Evolutionary conservation across 2,797 vertebrate genomes (phyloP), one percentile per base, ranked within the genome.

Genomic region (Poecile montanus): DNA sequence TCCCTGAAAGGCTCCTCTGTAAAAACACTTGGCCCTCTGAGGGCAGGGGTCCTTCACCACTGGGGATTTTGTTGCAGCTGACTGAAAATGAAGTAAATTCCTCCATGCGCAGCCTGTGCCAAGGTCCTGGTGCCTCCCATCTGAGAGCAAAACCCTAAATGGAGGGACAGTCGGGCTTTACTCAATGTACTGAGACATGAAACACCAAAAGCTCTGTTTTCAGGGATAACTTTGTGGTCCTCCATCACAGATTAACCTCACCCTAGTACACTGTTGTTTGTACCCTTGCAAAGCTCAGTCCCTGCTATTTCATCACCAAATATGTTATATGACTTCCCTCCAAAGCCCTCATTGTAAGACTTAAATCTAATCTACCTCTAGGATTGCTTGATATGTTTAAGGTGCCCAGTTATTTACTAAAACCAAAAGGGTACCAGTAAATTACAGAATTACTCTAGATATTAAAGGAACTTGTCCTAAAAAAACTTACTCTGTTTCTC

Each of bases 191-290:
- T 5, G 26, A 45, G 68, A 38, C 20, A 32, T 2, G 34, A 72
- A 77, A 74, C 78, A 3, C 7, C 48, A 73, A 71, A 56, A 76
- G 16, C 5, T 60, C 47, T 18, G 2, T 29, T 29, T 19, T 18
- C 61, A 61, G 36, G 16, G 61, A 19, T 5, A 10, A 21, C 1
- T 53, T 14, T 16, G 19, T 34, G 45, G 8, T 62, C 42, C 44
- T 93, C 51, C 10, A 40, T 40, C 38, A 8, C 23, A 53, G 4
- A 60, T 61, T 66, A 13, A 4, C 30, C 53, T 63, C 32, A 25
- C n/a, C 38, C 53, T 56, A 15, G 21, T 26, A 2, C 4, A 0
- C 8, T 38, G 29, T 10, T 48, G 3, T 13, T 25, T 10, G 57
- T 14, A 10, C 16, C 38, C 34, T 8, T 57, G 50, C 17, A 51